Evolutionary conservation across 2,113 vertebrate genomes (phyloP).

Genomic region (Hepsetus odoe): DNA sequence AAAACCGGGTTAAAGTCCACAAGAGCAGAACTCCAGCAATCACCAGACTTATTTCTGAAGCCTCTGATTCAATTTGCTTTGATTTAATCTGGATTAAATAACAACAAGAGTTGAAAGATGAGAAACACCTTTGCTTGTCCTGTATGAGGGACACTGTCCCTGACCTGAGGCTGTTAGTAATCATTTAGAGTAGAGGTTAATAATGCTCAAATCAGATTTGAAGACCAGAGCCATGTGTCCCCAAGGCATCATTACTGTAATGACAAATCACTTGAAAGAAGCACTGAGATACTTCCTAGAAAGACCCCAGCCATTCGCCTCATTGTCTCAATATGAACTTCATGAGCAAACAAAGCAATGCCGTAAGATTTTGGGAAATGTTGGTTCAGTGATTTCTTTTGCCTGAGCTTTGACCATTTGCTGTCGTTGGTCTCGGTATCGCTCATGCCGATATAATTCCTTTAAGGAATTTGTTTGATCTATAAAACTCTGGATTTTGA

Average conservation of each 20-base stretch:
- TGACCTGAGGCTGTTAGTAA: background rate
- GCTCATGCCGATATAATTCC: no score
- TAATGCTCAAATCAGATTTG: conserved; percentile 23
- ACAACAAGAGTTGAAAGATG: background rate
- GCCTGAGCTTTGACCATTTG: background rate
- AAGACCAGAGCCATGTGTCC: conserved; percentile 19
- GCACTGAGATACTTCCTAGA: conserved; percentile 1
- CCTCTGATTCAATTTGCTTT: background rate
- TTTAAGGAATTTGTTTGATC: no score
- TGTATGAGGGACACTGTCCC: background rate
- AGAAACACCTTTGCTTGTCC: background rate
- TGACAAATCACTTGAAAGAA: background rate
- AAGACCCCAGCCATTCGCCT: background rate
- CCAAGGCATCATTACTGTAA: conserved; percentile 9
- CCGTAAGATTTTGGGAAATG: background rate
- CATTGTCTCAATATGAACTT: background rate
- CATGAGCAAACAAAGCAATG: background rate
- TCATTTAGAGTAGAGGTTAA: background rate
- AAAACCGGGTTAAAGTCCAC: background rate
- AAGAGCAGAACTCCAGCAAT: background rate
- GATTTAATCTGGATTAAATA: conserved; percentile 1
- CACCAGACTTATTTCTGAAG: background rate
- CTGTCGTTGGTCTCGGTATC: background rate
- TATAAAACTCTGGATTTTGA: no score
- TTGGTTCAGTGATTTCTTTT: background rate